Percentiles rank a stretch among this genome's conserved stretches.
Evolutionary conservation across 2,888 invertebrate genomes (phyloP).

Genomic region (Ornithoptera priamus): DNA sequence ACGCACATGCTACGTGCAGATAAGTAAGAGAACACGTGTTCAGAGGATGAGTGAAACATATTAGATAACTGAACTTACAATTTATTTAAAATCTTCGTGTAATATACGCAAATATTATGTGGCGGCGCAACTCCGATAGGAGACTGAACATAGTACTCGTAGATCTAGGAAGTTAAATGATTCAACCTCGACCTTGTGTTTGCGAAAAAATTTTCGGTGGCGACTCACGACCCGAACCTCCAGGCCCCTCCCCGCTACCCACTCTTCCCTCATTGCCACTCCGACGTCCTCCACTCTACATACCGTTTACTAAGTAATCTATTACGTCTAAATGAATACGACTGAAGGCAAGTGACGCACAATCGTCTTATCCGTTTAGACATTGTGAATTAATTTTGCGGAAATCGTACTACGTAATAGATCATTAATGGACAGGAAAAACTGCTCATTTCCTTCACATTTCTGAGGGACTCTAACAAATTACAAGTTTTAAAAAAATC

Average conservation of each 20-base stretch:
- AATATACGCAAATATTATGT: not conserved
- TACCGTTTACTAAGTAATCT: slow-evolving; percentile 18
- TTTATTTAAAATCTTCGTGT: too few relatives aligned
- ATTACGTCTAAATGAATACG: slow-evolving; percentile 20
- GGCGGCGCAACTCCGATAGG: slow-evolving; percentile 36
- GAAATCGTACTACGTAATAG: slow-evolving; percentile 3
- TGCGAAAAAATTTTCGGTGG: slow-evolving; percentile 73
- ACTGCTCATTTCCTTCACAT: slow-evolving; percentile 11
- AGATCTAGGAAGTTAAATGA: slow-evolving; percentile 76
- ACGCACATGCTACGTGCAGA: slow-evolving; percentile 53
- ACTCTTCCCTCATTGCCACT: slow-evolving; percentile 32
- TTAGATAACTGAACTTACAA: not conserved
- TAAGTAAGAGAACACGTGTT: slow-evolving; percentile 43
- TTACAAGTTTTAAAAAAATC: not conserved
- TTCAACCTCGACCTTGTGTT: slow-evolving; percentile 73
- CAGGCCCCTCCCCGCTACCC: slow-evolving; percentile 35
- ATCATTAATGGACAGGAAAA: slow-evolving; percentile 10
- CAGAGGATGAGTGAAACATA: slow-evolving; percentile 10
- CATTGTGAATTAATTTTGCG: slow-evolving; percentile 16
- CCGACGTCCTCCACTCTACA: slow-evolving; percentile 32
- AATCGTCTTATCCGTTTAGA: slow-evolving; percentile 12
- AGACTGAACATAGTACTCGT: slow-evolving; percentile 45
- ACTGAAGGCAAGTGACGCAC: slow-evolving; percentile 22
- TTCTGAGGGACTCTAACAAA: not conserved
- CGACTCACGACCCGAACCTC: slow-evolving; percentile 49